Base-by-base conservation (phyloP, 2,888 invertebrate species). In the Sinodicranocentrus sp. region DNA sequence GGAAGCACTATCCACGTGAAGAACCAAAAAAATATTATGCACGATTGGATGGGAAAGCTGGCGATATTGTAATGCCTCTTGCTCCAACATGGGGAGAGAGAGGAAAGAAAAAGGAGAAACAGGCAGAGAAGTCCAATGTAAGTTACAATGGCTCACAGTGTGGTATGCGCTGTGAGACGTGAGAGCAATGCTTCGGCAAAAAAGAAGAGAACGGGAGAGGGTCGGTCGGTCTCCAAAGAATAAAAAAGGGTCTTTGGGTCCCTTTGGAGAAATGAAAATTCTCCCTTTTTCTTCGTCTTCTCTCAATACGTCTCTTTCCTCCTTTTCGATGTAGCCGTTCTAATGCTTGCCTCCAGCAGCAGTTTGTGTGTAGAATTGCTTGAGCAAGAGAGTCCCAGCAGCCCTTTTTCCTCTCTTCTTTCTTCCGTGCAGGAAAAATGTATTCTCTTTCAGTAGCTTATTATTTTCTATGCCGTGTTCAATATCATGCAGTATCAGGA, bases 241-340 rank as follows among this genome's bases (percentile, higher is more conserved):
- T 77, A 21, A 83, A 82, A 82, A 65, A 83, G 83, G 83, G 83
- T 83, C 83, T 83, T 82, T 77, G 83, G 72, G 83, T 83, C 83
- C 83, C 84, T 84, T 84, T 84, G 80, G 79, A 84, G 80, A 84
- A 84, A 84, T 84, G 75, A 84, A 80, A 80, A 75, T 80, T 75
- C 70, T 73, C 76, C 76, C 75, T 80, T 84, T 68, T 77, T 80
- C 80, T 71, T 70, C 72, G 13, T 84, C 84, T 79, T 84, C 68
- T 84, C 78, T 84, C 67, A 52, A 70, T 61, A 71, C 73, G 67
- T 73, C 73, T 65, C 44, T 73, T 73, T 68, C 48, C 82, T 73
- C 68, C 54, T 73, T 73, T 67, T 73, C 59, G 52, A 67, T 71
- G 71, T 79, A 33, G 57, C 44, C 63, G 63, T 65, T 21, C 65